These are phyloP conservation scores for Phymastichus coffea DNA, from an alignment of 1,140 invertebrate species.

Conservation along the genomic window DNA sequence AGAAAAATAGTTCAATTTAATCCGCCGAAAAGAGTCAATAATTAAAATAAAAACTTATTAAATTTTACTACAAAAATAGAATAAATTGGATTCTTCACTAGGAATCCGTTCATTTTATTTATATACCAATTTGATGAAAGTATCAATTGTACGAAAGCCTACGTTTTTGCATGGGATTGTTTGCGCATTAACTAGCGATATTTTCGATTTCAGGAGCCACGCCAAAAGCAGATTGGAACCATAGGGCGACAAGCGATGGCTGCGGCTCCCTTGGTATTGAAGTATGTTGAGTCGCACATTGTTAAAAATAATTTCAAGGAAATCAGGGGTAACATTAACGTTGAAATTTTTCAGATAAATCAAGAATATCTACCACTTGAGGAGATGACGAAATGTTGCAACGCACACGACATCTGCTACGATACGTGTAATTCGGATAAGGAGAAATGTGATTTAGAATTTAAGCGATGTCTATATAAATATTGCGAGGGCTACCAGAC, in stretches of 20 bases:
- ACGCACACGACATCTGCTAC: constrained; percentile 85
- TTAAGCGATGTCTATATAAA: constrained; percentile 81
- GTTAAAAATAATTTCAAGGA: neutral
- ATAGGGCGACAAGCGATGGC: constrained; percentile 73
- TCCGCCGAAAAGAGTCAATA: too few relatives aligned
- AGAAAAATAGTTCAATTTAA: too few relatives aligned
- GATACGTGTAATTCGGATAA: constrained; percentile 84
- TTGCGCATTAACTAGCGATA: neutral
- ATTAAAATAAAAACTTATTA: too few relatives aligned
- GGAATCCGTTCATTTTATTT: too few relatives aligned
- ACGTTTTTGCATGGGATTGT: neutral
- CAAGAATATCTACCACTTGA: constrained; percentile 72
- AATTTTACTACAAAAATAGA: too few relatives aligned
- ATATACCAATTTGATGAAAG: too few relatives aligned
- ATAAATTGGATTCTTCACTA: too few relatives aligned
- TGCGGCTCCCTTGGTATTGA: constrained; percentile 73
- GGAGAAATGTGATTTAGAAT: constrained; percentile 82
- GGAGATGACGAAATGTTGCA: constrained; percentile 82
- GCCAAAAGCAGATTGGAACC: constrained; percentile 70
- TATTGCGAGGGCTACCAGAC: constrained; percentile 74
- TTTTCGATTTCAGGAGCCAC: constrained; percentile 58
- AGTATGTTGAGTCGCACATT: constrained; percentile 30
- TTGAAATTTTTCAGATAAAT: constrained; percentile 62
- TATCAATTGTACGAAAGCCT: neutral
- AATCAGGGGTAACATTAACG: neutral